Evolutionary conservation across 2,113 vertebrate species (phyloP).

Genomic region (Daubentonia madagascariensis): DNA sequence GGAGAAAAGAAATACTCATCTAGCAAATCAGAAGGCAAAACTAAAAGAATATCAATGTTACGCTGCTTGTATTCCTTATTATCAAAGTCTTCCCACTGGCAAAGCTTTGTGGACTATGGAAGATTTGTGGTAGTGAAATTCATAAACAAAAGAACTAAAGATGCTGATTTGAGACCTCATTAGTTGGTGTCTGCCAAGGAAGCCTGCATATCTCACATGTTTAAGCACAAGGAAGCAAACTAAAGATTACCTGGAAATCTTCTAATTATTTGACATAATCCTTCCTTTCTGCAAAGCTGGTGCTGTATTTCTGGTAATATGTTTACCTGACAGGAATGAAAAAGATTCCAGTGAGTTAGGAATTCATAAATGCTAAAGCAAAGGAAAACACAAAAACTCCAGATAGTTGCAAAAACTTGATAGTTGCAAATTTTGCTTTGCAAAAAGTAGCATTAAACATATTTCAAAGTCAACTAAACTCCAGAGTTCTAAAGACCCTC

Average conservation of each 20-base stretch:
- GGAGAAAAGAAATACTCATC: neutral
- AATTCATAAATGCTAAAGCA: slow-evolving; percentile 29
- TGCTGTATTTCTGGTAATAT: slow-evolving; percentile 86
- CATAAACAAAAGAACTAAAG: neutral
- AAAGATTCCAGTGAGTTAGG: slow-evolving; percentile 53
- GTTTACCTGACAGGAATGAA: slow-evolving; percentile 89
- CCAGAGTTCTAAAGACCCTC: neutral
- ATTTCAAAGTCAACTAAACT: neutral
- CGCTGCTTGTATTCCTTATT: neutral
- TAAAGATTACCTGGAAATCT: slow-evolving; percentile 88
- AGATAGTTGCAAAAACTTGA: neutral
- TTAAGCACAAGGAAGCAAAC: slow-evolving; percentile 47
- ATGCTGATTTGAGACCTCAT: neutral
- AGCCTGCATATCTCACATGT: neutral
- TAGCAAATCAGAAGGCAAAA: slow-evolving; percentile 16
- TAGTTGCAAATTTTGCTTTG: neutral
- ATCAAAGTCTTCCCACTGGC: neutral
- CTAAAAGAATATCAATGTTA: neutral
- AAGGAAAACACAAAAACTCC: neutral
- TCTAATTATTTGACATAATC: slow-evolving; percentile 85
- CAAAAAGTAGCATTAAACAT: neutral
- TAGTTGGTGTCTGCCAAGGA: neutral
- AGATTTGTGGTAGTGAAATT: neutral
- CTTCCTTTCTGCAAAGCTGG: slow-evolving; percentile 90
- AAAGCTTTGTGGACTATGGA: neutral